Evolutionary conservation across 2,797 vertebrate species (phyloP), one percentile per base, ranked within the genome.

Genomic region (Gouania willdenowi): DNA sequence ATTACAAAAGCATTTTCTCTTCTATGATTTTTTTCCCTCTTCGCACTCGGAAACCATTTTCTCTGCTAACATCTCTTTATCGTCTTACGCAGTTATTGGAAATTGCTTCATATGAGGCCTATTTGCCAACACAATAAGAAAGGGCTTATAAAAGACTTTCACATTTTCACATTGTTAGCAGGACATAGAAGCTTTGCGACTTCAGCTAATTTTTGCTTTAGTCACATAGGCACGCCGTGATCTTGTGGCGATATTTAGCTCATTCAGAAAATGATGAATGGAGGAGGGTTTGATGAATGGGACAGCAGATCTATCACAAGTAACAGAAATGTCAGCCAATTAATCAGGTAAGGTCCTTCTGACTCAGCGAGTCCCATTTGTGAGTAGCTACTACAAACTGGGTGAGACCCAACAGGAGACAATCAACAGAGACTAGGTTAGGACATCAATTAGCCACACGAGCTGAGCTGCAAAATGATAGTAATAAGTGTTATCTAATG

Each of bases 201-300:
- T 19, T 31, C n/a, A 16, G 44, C 14, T 54, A 9, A 18, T 48
- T 63, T 50, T 40, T 16, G 35, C 37, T 6, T 49, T 21, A 2
- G 24, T 18, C 34, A 21, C 37, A 25, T 29, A 15, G 22, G 39
- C 20, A 34, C 18, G 22, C 15, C 7, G 3, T 40, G 40, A 40
- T 18, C 9, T 36, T 4, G 3, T 6, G 3, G 9, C 62, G 46
- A 56, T 60, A 65, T 63, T 63, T 52, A 58, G 43, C 43, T 48
- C 36, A 26, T 13, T 38, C 19, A 43, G 32, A 24, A 54, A 39
- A 60, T 74, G 54, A 71, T 62, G 37, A 64, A 70, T 52, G 12
- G 57, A 50, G 44, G 53, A 54, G 5, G 32, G 40, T 57, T 57
- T 66, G 69, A 77, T 66, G 49, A 64, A 62, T 34, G 50, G 51